Evolutionary conservation across 1,140 invertebrate species (phyloP), one percentile per base, ranked within the genome.

Genomic region (Magallana ariakensis): DNA sequence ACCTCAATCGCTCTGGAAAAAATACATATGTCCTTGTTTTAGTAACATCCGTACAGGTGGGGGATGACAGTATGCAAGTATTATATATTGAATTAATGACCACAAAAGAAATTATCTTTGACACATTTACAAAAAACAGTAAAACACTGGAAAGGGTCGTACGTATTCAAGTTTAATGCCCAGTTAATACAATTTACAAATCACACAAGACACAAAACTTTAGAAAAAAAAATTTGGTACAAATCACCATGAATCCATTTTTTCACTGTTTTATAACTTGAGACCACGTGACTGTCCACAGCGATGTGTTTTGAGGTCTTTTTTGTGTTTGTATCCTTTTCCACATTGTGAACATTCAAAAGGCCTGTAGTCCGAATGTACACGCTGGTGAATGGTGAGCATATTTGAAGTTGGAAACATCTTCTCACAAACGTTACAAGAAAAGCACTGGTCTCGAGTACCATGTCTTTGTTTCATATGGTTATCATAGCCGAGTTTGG

Each of bases 301-400:
- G 7, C 80, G 84, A 56, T 88, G 87, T 15, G 83, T 62, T 66
- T 88, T 86, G 56, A 88, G 26, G 55, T 88, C 85, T 58, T 88
- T 88, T 33, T 84, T 85, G 60, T 88, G 87, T 85, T 88, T 88
- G 57, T 88, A 88, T 0, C 85, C 83, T 19, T 70, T 83, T 16
- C 70, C 66, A 58, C 87, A 88, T 60, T 66, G 58, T 13, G 22
- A 16, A 81, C 87, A 88, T 16, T 80, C 56, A 60, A 88, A 88
- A 33, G 85, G 75, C 33, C 85, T 86, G 16, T 83, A 16, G 19
- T 88, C 85, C n/a, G 87, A 88, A 80, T 88, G 87, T 2, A 82
- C 81, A 15, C 87, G 80, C 22, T 62, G 33, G 55, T 88, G 87
- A 66, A 81, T 66, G 0, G 58, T 53, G 9, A 88, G 60, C 80